Base-by-base conservation (phyloP, 2,113 vertebrate species). In the Callospermophilus lateralis region DNA sequence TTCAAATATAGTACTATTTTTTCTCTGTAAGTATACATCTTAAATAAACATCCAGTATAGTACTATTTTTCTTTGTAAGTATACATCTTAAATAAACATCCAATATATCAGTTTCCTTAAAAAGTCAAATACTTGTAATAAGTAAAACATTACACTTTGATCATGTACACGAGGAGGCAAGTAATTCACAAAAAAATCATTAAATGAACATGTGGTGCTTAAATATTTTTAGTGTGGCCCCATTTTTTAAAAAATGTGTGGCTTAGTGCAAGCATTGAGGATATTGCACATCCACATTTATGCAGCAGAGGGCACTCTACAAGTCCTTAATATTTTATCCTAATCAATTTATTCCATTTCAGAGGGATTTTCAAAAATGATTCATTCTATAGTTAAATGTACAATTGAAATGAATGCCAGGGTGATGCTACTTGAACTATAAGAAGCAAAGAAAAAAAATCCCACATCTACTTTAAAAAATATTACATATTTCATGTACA, bases 251-350 rank as follows among this genome's bases (percentile, higher is more conserved):
- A 67, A n/a, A 4, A 8, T 13, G 15, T n/a, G 1, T 65, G 20
- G 65, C 34, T 17, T 26, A 48, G 1, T 42, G 28, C 22, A 67
- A 24, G 2, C 37, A 30, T 20, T 32, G 84, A 93, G 32, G 12
- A 72, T 34, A 10, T 1, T 95, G 86, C 28, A 93, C 5, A 70
- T 24, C 58, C 96, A 77, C 68, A 37, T 87, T 45, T 20, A 37
- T 81, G 5, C 61, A 97, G 85, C 55, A 97, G 91, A 95, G 74
- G 84, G 73, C 28, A 86, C 84, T 84, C 58, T 20, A 81, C 32
- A 87, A 92, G 76, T 83, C 51, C 8, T 84, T 91, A 51, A 77
- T 39, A 95, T 86, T 93, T 87, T 92, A 55, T 28, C 32, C 74
- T 77, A 95, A 79, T 88, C 15, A 30, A 84, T 65, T 67, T 45